Base-by-base conservation (phyloP, 2,797 vertebrate genomes). In the Liparis tanakae region DNA sequence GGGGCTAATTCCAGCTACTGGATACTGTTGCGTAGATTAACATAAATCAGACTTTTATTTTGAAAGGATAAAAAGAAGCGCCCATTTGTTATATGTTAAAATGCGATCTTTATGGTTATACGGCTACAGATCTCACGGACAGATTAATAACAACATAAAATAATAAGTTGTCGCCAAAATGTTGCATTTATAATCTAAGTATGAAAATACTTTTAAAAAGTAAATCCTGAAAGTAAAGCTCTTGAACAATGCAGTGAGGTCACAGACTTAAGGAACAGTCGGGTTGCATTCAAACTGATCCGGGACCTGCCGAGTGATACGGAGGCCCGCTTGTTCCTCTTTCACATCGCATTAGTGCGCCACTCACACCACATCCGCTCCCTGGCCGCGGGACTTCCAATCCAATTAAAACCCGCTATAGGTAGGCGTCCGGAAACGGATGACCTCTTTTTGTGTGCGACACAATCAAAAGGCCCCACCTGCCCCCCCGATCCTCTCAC, bases 371-470 rank as follows among this genome's bases (percentile, higher is more conserved):
- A 5, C 54, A 59, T 78, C 69, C 25, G 22, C 67, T 63, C 63
- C 6, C 25, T 25, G 68, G 30, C 37, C 70, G 68, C 36, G 6
- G 25, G 69, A 72, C 55, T 56, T 59, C 54, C 12, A 33, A 66
- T 70, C 68, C 66, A 78, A 65, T 84, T 72, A 77, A 58, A 69
- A 55, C 71, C 20, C 6, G 51, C 50, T 22, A 4, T 30, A 56
- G 6, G 41, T 13, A 10, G 56, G 25, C 57, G 43, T 83, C 58
- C 77, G 30, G 72, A 73, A 5, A 30, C 34, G 36, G 6, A 22
- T 39, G 51, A 72, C 56, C 51, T 75, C 55, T 67, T 81, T 80
- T 60, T 56, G 63, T 69, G 25, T 70, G 46, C 55, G 0, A 3
- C 67, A 63, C n/a, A 59, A 36, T 62, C 39, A 44, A 70, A 70